Evolutionary conservation across 2,113 vertebrate genomes (phyloP), one percentile per base, ranked within the genome.

Genomic region (Tonatia bakeri): DNA sequence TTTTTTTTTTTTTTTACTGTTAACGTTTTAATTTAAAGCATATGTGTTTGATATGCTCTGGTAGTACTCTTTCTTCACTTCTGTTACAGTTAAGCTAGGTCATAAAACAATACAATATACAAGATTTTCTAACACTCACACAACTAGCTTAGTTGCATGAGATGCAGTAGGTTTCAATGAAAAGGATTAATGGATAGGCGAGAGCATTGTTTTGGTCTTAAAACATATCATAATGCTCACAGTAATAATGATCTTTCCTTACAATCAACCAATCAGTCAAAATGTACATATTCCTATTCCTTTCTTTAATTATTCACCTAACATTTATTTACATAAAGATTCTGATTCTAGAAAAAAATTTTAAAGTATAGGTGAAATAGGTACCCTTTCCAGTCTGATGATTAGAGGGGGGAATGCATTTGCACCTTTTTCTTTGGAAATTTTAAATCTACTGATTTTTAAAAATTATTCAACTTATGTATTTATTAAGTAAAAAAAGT

Each of bases 321-420:
- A 33, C 36, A 33, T 83, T 45, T 40, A 33, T 83, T 45, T 40
- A 36, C 72, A 67, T 69, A 65, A 36, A 90, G 36, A 5, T 3
- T 31, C n/a, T n/a, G 26, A 52, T 52, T 87, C 10, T 87, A 61
- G 10, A 45, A 67, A 59, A 24, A 38, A 13, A 52, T 45, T 52
- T 4, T 75, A 52, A 79, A 36, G n/a, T 80, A 17, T 15, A 43
- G 64, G 12, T 38, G 56, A 65, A 50, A 50, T 45, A 91, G 64
- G 3, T 84, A 12, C 0, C 3, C 5, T 77, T 1, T 26, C 6
- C 9, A 61, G 36, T 33, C 4, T 7, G 26, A 10, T 5, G 11
- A 43, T 14, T 9, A 28, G 28, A 64, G 1, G 22, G 9, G 6
- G 4, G 1, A 80, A 12, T 85, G 1, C 1, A 82, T 9, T 93